Percentiles rank a stretch among this genome's conserved stretches.
Evolutionary conservation across 2,113 vertebrate species (phyloP).

Genomic region (Toxotes chatareus): DNA sequence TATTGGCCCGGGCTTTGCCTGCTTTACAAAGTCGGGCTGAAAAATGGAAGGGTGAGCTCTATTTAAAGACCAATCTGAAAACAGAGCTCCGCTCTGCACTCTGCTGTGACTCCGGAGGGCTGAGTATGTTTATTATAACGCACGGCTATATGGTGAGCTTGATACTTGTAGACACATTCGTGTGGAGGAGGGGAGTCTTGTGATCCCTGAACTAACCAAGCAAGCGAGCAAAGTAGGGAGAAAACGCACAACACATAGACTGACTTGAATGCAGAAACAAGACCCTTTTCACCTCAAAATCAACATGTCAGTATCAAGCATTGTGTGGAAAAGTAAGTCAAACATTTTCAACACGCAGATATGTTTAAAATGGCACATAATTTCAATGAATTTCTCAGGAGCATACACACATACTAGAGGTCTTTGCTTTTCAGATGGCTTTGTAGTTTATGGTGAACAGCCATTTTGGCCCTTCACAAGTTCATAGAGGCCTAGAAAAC

Average conservation of each 20-base stretch:
- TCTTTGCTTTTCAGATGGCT: background rate
- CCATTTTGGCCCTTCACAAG: constrained; percentile 6
- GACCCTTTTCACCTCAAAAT: background rate
- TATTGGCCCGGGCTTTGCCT: constrained; percentile 22
- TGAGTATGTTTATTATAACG: constrained; percentile 47
- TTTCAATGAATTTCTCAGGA: constrained; percentile 32
- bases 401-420: background rate
- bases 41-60: constrained; percentile 36
- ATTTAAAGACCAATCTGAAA: constrained; percentile 55
- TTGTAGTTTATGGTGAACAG: background rate
- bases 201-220: constrained; percentile 28
- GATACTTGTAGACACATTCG: constrained; percentile 15
- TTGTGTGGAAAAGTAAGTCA: constrained; percentile 3
- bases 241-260: background rate
- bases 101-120: constrained; percentile 30
- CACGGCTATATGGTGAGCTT: constrained; percentile 8
- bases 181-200: constrained; percentile 35
- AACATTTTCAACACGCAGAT: background rate
- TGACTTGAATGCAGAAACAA: background rate
- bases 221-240: background rate
- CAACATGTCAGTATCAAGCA: background rate
- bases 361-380: background rate
- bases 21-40: constrained; percentile 21
- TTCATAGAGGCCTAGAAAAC: background rate
- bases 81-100: constrained; percentile 16